phyloP scores from a whole-genome alignment of 30 jellyfish, hydroid and myxozoan genomes.

The Hydractinia symbiolongicarpus region DNA sequence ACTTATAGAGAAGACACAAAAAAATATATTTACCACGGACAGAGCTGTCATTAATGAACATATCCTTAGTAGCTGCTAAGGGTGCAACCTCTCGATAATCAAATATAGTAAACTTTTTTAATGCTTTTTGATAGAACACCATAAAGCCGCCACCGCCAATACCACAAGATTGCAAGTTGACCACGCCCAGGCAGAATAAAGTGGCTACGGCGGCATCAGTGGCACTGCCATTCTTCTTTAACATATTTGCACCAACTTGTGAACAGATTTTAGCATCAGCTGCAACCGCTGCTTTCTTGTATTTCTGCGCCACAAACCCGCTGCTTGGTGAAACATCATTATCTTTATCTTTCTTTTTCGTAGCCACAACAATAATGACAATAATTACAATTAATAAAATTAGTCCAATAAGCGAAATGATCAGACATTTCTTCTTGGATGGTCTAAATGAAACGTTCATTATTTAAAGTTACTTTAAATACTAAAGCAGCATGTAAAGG shows the following conservation, averaged over 20 bases:
- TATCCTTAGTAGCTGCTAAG: slow-evolving; percentile 45
- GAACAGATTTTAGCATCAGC: slow-evolving; percentile 9
- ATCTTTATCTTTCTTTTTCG: not conserved
- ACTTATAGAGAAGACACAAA: no score
- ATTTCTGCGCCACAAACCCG: not conserved
- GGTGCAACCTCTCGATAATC: slow-evolving; percentile 97
- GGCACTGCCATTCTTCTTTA: slow-evolving; percentile 69
- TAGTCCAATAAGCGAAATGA: not conserved
- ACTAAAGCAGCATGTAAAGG: no score
- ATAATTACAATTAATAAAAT: not conserved
- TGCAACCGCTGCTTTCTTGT: slow-evolving; percentile 9
- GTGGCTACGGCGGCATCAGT: slow-evolving; percentile 87
- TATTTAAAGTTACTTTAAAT: no score
- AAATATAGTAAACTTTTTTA: slow-evolving; percentile 50
- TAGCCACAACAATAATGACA: not conserved
- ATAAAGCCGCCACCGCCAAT: slow-evolving; percentile 98
- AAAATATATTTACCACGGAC: no score
- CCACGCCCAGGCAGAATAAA: slow-evolving; percentile 73
- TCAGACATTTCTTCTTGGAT: not conserved
- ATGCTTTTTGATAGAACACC: slow-evolving; percentile 57
- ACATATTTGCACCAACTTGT: slow-evolving; percentile 53
- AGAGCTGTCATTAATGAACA: slow-evolving; percentile 29
- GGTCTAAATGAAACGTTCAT: not conserved
- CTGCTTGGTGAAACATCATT: not conserved
- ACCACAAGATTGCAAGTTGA: slow-evolving; percentile 76